These are phyloP conservation scores for Enteromius trimaculatus DNA, from an alignment of 2,797 vertebrate genomes.

Conservation along the genomic window DNA sequence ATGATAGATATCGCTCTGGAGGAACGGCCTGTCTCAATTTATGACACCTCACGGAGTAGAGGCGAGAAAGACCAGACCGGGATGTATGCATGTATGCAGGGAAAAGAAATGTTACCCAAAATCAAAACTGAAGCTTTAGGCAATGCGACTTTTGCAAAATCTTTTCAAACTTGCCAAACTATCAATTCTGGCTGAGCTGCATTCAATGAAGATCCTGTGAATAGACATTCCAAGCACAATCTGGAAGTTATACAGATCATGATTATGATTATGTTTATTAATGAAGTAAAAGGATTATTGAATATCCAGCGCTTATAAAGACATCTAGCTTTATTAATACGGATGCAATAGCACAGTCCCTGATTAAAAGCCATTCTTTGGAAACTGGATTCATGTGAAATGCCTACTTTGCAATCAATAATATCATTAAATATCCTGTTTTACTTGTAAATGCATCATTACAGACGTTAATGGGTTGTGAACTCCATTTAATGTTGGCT, in stretches of 20 bases:
- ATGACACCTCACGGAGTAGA: conserved; percentile 11
- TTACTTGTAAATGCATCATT: conserved; percentile 10
- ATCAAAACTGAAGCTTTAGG: background rate
- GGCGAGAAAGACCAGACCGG: conserved; percentile 1
- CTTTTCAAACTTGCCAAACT: background rate
- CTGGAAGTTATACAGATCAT: background rate
- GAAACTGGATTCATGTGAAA: background rate
- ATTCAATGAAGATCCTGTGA: background rate
- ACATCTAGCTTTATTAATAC: background rate
- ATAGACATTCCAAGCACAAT: background rate
- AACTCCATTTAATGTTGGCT: background rate
- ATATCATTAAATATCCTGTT: background rate
- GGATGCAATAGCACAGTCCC: background rate
- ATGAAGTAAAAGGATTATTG: background rate
- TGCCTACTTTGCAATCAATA: conserved; percentile 8
- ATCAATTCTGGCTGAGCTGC: background rate
- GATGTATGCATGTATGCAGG: background rate
- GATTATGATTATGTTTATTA: background rate
- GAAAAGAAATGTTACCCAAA: background rate
- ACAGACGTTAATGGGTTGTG: background rate
- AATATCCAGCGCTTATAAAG: background rate
- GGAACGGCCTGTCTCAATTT: conserved; percentile 44
- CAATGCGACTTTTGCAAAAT: background rate
- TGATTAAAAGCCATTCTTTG: background rate
- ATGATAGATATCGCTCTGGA: conserved; percentile 50